phyloP scores from a whole-genome alignment of 2,888 invertebrate species.

The Ligdia adustata region DNA sequence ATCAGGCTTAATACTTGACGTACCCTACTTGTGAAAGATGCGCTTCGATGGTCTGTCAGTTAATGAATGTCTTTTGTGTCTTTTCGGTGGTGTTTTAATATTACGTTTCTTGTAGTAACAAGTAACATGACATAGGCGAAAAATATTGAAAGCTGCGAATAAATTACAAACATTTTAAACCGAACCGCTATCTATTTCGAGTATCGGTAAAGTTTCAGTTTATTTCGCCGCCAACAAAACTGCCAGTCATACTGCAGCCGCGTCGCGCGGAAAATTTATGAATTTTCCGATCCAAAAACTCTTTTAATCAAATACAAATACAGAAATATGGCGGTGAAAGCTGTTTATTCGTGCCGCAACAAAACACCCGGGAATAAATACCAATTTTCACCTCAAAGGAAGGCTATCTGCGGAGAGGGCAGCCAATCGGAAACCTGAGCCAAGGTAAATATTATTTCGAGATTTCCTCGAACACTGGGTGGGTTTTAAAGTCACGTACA shows the following conservation, averaged over 20 bases:
- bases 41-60: no score
- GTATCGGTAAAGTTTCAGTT: conserved; percentile 16
- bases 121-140: no score
- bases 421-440: conserved; percentile 58
- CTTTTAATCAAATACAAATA: conserved; percentile 38
- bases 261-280: conserved; percentile 21
- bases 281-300: conserved; percentile 30
- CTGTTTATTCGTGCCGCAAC: conserved; percentile 41
- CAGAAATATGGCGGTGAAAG: conserved; percentile 37
- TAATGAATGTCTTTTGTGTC: no score
- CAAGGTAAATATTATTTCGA: conserved; percentile 72
- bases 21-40: conserved; percentile 4
- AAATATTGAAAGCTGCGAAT: conserved; percentile 2
- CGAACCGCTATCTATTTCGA: conserved; percentile 12
- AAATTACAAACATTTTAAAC: conserved; percentile 2
- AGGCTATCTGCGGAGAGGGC: conserved; percentile 54
- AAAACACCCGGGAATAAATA: conserved; percentile 62
- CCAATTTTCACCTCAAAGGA: conserved; percentile 69
- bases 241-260: conserved; percentile 21
- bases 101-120: no score
- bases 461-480: conserved; percentile 63
- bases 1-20: conserved; percentile 12
- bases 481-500: conserved; percentile 73
- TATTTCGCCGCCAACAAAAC: conserved; percentile 16
- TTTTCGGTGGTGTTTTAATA: no score